Evolutionary conservation across 1,140 invertebrate species (phyloP).

Genomic region (Hermatobates lingyangjiaoensis): DNA sequence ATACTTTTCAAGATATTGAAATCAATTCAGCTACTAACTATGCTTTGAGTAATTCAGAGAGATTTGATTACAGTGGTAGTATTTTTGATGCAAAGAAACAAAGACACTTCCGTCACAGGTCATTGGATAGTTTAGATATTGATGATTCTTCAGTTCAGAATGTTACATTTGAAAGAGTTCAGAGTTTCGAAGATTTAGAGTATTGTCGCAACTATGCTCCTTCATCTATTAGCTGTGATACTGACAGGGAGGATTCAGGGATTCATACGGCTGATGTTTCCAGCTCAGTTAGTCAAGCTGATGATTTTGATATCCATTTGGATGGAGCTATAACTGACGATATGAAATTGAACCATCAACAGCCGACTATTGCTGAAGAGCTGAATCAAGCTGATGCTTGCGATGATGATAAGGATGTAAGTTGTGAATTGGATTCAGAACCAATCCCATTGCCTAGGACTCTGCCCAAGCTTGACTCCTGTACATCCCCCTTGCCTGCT

Average conservation of each 20-base stretch:
- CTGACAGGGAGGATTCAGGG: slow-evolving; percentile 58
- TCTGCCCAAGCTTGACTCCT: slow-evolving; percentile 5
- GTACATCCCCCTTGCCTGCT: slow-evolving; percentile 8
- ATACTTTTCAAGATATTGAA: slow-evolving; percentile 1
- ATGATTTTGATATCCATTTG: slow-evolving; percentile 28
- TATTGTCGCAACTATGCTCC: slow-evolving; percentile 30
- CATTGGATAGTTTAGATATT: slow-evolving; percentile 40
- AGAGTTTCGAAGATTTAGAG: slow-evolving; percentile 41
- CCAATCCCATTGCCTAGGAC: slow-evolving; percentile 2
- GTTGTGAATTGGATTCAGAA: slow-evolving; percentile 5
- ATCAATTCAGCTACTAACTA: background rate
- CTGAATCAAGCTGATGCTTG: slow-evolving; percentile 1
- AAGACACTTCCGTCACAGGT: slow-evolving; percentile 28
- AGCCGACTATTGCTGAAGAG: slow-evolving; percentile 15
- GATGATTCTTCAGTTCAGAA: slow-evolving; percentile 27
- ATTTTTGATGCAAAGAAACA: slow-evolving; percentile 16
- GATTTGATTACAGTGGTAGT: slow-evolving; percentile 12
- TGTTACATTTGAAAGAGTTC: slow-evolving; percentile 39
- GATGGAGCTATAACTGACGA: slow-evolving; percentile 19
- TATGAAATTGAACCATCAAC: slow-evolving; percentile 11
- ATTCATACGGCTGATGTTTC: slow-evolving; percentile 62
- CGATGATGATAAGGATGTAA: slow-evolving; percentile 13
- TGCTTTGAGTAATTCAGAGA: background rate
- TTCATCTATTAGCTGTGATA: slow-evolving; percentile 32
- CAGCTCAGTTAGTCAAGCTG: slow-evolving; percentile 49